These are phyloP conservation scores for Oedothorax gibbosus DNA, from an alignment of 1,140 invertebrate species.

Conservation along the genomic window DNA sequence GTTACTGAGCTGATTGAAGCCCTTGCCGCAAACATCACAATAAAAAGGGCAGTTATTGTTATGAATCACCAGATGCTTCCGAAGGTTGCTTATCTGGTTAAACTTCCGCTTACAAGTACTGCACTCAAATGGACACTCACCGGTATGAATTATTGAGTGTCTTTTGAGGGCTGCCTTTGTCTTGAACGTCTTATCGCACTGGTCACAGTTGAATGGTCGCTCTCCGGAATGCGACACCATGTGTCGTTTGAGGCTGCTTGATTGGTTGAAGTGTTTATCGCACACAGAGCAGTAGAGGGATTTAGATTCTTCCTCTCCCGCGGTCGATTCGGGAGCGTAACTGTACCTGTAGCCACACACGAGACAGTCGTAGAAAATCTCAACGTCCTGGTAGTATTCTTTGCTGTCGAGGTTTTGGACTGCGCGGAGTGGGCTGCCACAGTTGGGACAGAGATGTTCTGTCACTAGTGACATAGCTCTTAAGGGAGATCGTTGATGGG, in stretches of 20 bases:
- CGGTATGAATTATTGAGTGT: slow-evolving; percentile 95
- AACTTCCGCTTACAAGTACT: slow-evolving; percentile 93
- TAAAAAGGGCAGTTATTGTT: slow-evolving; percentile 97
- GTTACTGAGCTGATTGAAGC: slow-evolving; percentile 95
- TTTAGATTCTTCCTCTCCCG: slow-evolving; percentile 5
- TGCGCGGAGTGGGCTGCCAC: slow-evolving; percentile 25
- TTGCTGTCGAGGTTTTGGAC: slow-evolving; percentile 15
- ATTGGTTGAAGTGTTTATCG: slow-evolving; percentile 47
- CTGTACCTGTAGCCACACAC: slow-evolving; percentile 49
- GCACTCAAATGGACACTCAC: slow-evolving; percentile 96
- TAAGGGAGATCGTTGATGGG: too few species aligned
- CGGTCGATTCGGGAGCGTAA: neutral
- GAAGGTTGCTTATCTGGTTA: slow-evolving; percentile 92
- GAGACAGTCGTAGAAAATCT: slow-evolving; percentile 32
- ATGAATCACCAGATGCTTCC: slow-evolving; percentile 94
- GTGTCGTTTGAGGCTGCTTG: slow-evolving; percentile 48
- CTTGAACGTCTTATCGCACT: slow-evolving; percentile 63
- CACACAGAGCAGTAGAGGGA: slow-evolving; percentile 34
- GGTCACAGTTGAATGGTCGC: slow-evolving; percentile 55
- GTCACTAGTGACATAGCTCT: slow-evolving; percentile 19
- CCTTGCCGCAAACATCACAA: slow-evolving; percentile 91
- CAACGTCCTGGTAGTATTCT: neutral
- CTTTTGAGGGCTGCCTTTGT: slow-evolving; percentile 77
- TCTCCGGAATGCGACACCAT: slow-evolving; percentile 58
- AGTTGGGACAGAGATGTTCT: slow-evolving; percentile 27